Evolutionary conservation across 2,797 vertebrate genomes (phyloP).

Genomic region (Lerista edwardsae): DNA sequence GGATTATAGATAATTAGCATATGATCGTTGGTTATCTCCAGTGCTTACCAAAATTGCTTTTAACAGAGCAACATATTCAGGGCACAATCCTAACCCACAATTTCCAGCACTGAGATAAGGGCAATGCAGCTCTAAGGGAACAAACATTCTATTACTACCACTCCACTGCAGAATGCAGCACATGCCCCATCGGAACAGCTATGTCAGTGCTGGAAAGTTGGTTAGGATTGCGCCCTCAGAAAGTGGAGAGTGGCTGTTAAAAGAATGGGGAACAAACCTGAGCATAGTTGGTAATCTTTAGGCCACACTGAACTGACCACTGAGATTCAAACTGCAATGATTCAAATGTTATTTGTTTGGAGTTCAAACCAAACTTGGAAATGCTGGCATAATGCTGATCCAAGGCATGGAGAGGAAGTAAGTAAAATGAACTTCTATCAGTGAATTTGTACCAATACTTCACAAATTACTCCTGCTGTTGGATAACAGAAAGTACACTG

Average conservation of each 20-base stretch:
- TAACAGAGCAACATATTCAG: too few species aligned
- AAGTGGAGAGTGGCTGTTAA: too few species aligned
- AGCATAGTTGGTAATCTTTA: neutral
- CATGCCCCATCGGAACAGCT: too few species aligned
- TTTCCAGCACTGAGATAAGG: too few species aligned
- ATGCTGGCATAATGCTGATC: neutral
- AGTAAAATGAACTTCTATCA: neutral
- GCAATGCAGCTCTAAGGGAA: too few species aligned
- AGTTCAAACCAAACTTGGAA: neutral
- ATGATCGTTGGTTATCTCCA: neutral
- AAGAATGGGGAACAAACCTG: neutral
- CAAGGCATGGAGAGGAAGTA: neutral
- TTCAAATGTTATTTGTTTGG: neutral
- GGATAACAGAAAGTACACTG: too few species aligned
- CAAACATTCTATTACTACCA: too few species aligned
- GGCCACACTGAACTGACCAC: neutral
- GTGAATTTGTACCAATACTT: neutral
- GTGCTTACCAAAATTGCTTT: too few species aligned
- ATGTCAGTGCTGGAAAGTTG: too few species aligned
- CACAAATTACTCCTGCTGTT: neutral
- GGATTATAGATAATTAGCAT: neutral
- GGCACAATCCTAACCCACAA: too few species aligned
- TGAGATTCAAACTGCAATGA: neutral
- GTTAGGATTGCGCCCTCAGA: too few species aligned
- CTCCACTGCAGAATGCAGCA: too few species aligned